Conservation (phyloP, 2,113 vertebrate genomes). For the Clupea harengus region DNA sequence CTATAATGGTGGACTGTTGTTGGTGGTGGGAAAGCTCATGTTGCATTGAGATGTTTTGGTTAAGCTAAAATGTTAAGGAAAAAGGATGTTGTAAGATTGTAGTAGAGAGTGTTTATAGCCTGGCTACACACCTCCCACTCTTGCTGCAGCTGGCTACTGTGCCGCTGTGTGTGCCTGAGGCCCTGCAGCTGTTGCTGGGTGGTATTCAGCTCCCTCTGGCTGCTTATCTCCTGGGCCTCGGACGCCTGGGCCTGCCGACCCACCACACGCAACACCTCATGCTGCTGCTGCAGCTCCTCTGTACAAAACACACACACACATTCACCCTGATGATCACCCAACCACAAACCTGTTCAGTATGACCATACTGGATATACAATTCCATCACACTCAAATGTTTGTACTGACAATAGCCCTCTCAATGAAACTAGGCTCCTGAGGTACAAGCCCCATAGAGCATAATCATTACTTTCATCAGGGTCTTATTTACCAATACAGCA, state of each 20-base stretch:
- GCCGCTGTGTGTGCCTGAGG: constrained; percentile 48
- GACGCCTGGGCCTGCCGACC: constrained; percentile 50
- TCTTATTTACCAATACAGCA: background rate
- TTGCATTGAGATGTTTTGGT: background rate
- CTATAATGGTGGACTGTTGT: background rate
- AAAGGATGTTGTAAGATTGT: background rate
- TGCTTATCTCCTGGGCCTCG: constrained; percentile 56
- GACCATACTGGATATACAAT: background rate
- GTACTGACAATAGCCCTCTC: background rate
- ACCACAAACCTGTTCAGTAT: background rate
- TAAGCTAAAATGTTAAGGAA: background rate
- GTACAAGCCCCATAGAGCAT: background rate
- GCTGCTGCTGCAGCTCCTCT: constrained; percentile 67
- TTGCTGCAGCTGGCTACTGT: constrained; percentile 49
- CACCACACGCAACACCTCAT: constrained; percentile 59
- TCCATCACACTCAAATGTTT: too few relatives aligned
- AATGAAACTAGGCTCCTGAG: too few relatives aligned
- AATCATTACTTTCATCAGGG: background rate
- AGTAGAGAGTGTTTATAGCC: background rate
- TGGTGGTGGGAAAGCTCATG: background rate
- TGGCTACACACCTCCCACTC: constrained; percentile 55
- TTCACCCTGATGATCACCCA: background rate
- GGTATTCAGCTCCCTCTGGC: constrained; percentile 48
- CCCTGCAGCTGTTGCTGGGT: constrained; percentile 51
- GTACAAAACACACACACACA: background rate